Evolutionary conservation across 2,888 invertebrate species (phyloP).

Genomic region (Hypena proboscidalis): DNA sequence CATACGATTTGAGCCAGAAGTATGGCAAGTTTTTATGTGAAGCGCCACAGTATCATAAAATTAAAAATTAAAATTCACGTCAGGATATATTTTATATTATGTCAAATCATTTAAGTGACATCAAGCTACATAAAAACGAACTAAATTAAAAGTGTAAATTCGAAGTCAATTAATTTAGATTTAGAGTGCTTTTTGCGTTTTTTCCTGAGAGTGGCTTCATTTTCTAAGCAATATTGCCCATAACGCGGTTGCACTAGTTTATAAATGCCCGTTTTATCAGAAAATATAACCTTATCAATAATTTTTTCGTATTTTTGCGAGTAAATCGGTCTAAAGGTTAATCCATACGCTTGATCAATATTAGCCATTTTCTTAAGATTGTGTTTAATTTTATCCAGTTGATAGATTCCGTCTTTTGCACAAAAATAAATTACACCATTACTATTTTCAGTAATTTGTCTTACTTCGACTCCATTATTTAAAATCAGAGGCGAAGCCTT

Average conservation of each 20-base stretch:
- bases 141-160: no score
- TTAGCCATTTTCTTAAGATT: conserved; percentile 54
- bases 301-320: conserved; percentile 47
- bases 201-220: no score
- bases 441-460: conserved; percentile 68
- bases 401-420: conserved; percentile 62
- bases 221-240: conserved; percentile 36
- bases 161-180: no score
- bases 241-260: conserved; percentile 45
- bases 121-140: no score
- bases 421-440: conserved; percentile 70
- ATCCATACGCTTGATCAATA: conserved; percentile 61
- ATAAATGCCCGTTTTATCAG: conserved; percentile 61
- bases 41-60: no score
- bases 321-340: conserved; percentile 50
- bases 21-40: no score
- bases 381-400: conserved; percentile 63
- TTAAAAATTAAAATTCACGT: no score
- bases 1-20: no score
- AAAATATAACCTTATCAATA: conserved; percentile 62
- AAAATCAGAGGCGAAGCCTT: conserved; percentile 47
- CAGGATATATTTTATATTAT: no score
- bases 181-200: no score
- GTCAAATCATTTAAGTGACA: no score
- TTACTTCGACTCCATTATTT: conserved; percentile 53